Conservation (phyloP, 2,113 vertebrate species). For the Muntiacus reevesi region DNA sequence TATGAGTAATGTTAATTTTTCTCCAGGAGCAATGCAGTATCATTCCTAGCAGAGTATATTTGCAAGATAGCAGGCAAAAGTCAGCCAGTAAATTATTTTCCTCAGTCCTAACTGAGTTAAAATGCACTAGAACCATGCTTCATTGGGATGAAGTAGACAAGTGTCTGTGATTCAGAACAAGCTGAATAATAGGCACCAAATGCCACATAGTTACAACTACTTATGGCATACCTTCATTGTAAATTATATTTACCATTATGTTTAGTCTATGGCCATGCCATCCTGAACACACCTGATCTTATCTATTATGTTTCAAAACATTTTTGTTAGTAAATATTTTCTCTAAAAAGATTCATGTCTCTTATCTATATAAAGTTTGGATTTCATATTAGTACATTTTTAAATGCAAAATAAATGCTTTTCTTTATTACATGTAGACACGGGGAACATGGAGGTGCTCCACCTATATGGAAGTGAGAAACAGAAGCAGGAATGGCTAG, state of each 20-base stretch:
- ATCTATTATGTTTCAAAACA: background rate
- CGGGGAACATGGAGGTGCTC: slow-evolving; percentile 96
- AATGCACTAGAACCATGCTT: background rate
- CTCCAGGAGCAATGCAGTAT: background rate
- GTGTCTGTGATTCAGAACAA: background rate
- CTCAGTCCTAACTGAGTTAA: background rate
- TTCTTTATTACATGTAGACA: slow-evolving; percentile 81
- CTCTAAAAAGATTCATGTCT: background rate
- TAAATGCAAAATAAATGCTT: background rate
- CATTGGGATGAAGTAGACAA: background rate
- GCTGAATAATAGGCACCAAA: background rate
- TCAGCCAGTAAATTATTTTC: background rate
- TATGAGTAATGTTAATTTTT: background rate
- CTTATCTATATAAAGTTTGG: background rate
- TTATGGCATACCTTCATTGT: background rate
- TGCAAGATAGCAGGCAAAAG: background rate
- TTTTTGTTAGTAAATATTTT: background rate
- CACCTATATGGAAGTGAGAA: slow-evolving; percentile 92
- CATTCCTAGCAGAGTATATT: background rate
- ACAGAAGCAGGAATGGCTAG: slow-evolving; percentile 92
- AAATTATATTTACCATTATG: background rate
- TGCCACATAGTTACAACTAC: background rate
- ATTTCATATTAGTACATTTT: background rate
- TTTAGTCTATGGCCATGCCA: background rate
- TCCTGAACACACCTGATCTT: background rate